These are phyloP conservation scores for Umimayanthus chanpuru DNA, from an alignment of 92 coral and sea anemone genomes.

Conservation along the genomic window DNA sequence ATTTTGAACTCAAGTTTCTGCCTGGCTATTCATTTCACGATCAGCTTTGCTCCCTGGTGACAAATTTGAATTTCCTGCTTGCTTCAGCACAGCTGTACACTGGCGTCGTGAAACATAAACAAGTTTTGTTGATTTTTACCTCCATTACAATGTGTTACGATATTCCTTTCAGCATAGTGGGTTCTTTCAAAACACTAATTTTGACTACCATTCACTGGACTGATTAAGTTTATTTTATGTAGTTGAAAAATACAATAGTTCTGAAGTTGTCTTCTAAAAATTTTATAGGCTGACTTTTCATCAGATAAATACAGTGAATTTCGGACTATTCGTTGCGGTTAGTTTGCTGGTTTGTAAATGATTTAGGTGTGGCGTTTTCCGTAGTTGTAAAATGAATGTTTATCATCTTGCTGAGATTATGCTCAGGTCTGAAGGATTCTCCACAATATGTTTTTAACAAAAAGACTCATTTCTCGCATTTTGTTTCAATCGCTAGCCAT, in stretches of 20 bases:
- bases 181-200: neutral
- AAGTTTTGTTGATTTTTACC: constrained; percentile 4
- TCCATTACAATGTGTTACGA: neutral
- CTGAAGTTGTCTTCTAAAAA: constrained; percentile 17
- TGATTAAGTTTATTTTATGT: neutral
- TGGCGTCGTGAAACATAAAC: neutral
- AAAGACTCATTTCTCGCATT: neutral
- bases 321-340: neutral
- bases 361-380: neutral
- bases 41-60: constrained; percentile 26
- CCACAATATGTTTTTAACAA: constrained; percentile 8
- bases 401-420: neutral
- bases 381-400: neutral
- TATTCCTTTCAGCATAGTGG: neutral
- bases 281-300: neutral
- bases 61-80: neutral
- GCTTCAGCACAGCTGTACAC: constrained; percentile 43
- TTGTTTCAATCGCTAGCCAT: neutral
- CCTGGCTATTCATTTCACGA: neutral
- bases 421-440: neutral
- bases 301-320: constrained; percentile 28
- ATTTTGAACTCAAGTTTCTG: constrained; percentile 5
- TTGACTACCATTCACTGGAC: neutral
- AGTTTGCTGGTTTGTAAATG: constrained; percentile 1
- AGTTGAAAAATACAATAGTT: neutral